These are phyloP conservation scores for Creontiades dilutus DNA, from an alignment of 2,888 invertebrate genomes.

Conservation along the genomic window DNA sequence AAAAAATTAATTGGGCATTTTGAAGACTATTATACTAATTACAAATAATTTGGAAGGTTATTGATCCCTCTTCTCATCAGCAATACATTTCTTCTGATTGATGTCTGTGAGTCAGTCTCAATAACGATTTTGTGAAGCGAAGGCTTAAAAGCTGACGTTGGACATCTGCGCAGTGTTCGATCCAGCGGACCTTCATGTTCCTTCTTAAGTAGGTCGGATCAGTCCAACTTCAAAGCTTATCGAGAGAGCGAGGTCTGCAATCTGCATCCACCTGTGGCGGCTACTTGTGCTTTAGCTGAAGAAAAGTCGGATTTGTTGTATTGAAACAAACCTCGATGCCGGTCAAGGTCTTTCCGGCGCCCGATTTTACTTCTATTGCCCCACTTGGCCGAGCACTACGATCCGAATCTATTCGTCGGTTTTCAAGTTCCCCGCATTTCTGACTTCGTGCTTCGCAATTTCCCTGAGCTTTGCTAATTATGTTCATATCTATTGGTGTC, in stretches of 20 bases:
- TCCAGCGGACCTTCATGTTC: background rate
- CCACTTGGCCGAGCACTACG: background rate
- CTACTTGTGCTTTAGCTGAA: background rate
- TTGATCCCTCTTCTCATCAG: too few species aligned
- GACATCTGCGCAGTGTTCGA: background rate
- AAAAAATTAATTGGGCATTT: too few species aligned
- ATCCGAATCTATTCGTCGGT: background rate
- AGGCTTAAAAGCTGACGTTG: background rate
- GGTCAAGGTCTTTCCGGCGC: slow-evolving; percentile 22
- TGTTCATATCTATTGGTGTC: too few species aligned
- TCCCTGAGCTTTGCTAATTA: too few species aligned
- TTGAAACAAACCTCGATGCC: background rate
- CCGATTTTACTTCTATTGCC: slow-evolving; percentile 5
- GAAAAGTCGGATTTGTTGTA: background rate
- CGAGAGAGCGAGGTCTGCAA: slow-evolving; percentile 1
- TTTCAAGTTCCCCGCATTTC: too few species aligned
- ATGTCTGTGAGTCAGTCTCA: background rate
- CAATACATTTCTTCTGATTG: too few species aligned
- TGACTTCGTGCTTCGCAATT: too few species aligned
- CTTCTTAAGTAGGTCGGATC: slow-evolving; percentile 16
- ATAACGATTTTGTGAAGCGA: background rate
- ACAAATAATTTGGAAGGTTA: too few species aligned
- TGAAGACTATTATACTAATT: too few species aligned
- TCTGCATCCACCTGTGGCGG: slow-evolving; percentile 18
- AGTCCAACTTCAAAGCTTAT: slow-evolving; percentile 39